These are phyloP conservation scores for Erebia aethiops DNA, from an alignment of 2,888 invertebrate genomes.

Conservation along the genomic window DNA sequence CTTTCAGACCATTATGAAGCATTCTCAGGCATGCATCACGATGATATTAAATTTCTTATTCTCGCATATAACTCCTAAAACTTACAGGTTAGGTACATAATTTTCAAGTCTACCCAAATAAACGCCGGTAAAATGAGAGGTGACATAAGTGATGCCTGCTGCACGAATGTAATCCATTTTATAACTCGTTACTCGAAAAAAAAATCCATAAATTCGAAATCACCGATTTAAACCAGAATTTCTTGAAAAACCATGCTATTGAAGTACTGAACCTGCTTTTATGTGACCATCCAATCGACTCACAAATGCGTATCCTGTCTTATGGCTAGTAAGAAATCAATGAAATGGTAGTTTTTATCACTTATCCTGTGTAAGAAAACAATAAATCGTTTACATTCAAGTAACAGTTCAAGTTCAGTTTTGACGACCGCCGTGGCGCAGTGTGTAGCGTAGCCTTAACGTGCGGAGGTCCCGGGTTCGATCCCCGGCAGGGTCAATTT, in stretches of 20 bases:
- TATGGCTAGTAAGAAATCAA: conserved; percentile 4
- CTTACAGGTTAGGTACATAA: too few species aligned
- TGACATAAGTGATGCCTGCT: not conserved
- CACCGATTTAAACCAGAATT: conserved; percentile 17
- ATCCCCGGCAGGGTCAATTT: too few species aligned
- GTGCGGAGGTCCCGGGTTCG: too few species aligned
- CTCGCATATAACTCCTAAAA: too few species aligned
- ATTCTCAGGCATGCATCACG: too few species aligned
- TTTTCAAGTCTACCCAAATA: too few species aligned
- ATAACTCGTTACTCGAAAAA: not conserved
- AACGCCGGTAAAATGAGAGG: too few species aligned
- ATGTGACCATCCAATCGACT: conserved; percentile 35
- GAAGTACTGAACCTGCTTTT: conserved; percentile 39
- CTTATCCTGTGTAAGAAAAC: not conserved
- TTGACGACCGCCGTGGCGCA: too few species aligned
- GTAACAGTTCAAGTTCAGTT: too few species aligned
- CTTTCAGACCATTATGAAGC: too few species aligned
- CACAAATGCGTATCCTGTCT: conserved; percentile 24
- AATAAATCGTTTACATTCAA: not conserved
- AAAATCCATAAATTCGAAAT: conserved; percentile 20
- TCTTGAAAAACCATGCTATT: conserved; percentile 27
- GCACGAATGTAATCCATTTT: not conserved
- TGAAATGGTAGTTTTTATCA: conserved; percentile 5
- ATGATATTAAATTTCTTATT: too few species aligned
- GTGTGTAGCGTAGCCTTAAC: too few species aligned